Evolutionary conservation across 2,113 vertebrate genomes (phyloP).

Genomic region (Syrrhaptes paradoxus): DNA sequence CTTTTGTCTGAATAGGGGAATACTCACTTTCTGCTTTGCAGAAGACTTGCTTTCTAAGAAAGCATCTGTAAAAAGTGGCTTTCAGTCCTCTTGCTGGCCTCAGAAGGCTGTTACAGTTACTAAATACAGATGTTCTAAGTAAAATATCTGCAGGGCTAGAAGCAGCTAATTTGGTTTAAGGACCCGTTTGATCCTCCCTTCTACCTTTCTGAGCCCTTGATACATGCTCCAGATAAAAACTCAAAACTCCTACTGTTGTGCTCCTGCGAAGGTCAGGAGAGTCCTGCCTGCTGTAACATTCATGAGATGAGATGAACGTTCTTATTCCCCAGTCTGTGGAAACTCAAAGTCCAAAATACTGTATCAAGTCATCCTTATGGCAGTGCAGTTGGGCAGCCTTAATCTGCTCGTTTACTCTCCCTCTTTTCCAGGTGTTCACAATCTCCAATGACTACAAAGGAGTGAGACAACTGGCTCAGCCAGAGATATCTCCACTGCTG

Average conservation of each 20-base stretch:
- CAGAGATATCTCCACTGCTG: background rate
- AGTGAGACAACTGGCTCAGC: background rate
- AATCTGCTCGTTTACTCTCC: background rate
- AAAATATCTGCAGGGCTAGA: background rate
- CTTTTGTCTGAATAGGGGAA: background rate
- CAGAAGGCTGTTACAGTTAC: background rate
- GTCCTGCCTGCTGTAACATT: background rate
- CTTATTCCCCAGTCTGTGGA: background rate
- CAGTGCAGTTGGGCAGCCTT: background rate
- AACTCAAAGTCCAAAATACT: background rate
- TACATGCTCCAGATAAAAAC: background rate
- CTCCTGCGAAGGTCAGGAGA: background rate
- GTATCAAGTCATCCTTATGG: background rate
- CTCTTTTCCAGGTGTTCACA: background rate
- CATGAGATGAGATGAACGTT: background rate
- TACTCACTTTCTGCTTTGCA: background rate
- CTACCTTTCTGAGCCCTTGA: background rate
- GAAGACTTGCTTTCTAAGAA: conserved; percentile 4
- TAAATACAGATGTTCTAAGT: background rate
- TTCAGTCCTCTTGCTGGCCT: background rate
- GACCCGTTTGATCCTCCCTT: background rate
- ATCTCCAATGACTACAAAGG: background rate
- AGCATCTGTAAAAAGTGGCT: background rate
- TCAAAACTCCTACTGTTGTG: background rate
- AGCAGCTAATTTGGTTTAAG: background rate